Percentiles rank a stretch among this genome's conserved stretches.
These are phyloP conservation scores for Zaprionus ghesquierei DNA, from an alignment of 1,140 invertebrate species.

Conservation along the genomic window DNA sequence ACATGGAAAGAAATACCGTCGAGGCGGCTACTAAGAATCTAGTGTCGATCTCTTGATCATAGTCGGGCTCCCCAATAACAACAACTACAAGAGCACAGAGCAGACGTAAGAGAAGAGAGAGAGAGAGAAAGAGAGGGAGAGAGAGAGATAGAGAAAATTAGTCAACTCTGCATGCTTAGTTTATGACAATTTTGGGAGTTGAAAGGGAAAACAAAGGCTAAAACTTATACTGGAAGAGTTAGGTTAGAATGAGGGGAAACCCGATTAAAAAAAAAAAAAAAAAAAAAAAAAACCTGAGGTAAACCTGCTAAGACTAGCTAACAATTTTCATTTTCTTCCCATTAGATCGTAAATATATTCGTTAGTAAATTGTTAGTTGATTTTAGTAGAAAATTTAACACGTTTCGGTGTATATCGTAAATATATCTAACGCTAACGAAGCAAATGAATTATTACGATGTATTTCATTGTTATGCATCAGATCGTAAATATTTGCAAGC, in stretches of 20 bases:
- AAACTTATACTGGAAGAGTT: not conserved
- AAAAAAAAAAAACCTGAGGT: not conserved
- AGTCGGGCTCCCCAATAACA: conserved; percentile 67
- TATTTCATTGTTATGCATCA: not conserved
- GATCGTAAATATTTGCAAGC: not conserved
- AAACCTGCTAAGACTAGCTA: not conserved
- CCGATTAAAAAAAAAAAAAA: not conserved
- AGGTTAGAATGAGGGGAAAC: not conserved
- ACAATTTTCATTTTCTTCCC: not conserved
- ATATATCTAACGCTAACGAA: not conserved
- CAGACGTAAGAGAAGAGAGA: conserved; percentile 37
- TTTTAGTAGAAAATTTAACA: not conserved
- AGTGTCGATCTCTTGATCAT: conserved; percentile 76
- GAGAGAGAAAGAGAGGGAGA: conserved; percentile 44
- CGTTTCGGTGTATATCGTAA: not conserved
- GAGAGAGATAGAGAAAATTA: conserved; percentile 50
- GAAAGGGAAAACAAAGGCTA: not conserved
- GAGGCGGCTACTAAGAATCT: conserved; percentile 82
- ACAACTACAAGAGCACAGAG: conserved; percentile 51
- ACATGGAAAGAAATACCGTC: conserved; percentile 82
- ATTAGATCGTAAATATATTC: not conserved
- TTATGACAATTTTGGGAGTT: conserved; percentile 3
- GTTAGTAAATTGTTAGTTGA: not conserved
- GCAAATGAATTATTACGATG: not conserved
- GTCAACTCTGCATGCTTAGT: conserved; percentile 23